These are phyloP conservation scores for Drosophila histrio DNA, from an alignment of 2,888 invertebrate species.

Conservation along the genomic window DNA sequence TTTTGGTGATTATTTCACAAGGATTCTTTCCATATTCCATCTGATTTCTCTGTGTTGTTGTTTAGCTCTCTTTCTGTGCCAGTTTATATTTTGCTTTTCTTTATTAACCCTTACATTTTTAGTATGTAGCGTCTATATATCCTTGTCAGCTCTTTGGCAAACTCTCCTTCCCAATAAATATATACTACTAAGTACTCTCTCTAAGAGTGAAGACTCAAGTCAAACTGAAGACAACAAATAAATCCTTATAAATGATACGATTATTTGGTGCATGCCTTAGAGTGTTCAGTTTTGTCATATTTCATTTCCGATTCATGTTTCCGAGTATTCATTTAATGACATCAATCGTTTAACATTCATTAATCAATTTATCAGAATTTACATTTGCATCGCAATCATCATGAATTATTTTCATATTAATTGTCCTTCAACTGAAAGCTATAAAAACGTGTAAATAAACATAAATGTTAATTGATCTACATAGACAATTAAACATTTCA, in stretches of 20 bases:
- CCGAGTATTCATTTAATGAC: conserved; percentile 14
- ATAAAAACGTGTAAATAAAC: conserved; percentile 71
- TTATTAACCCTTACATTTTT: conserved; percentile 6
- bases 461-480: conserved; percentile 52
- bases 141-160: conserved; percentile 24
- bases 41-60: conserved; percentile 61
- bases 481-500: not conserved
- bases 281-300: conserved; percentile 12
- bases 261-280: conserved; percentile 56
- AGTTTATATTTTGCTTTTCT: conserved; percentile 13
- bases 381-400: conserved; percentile 43
- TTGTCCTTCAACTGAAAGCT: conserved; percentile 28
- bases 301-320: conserved; percentile 34
- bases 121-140: conserved; percentile 43
- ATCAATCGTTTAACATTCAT: conserved; percentile 49
- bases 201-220: conserved; percentile 1
- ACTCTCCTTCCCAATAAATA: conserved; percentile 13
- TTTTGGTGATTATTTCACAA: conserved; percentile 33
- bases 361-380: conserved; percentile 18
- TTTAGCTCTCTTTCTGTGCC: conserved; percentile 52
- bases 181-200: conserved; percentile 26
- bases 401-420: conserved; percentile 43
- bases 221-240: not conserved
- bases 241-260: conserved; percentile 1
- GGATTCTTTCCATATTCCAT: conserved; percentile 19